Conservation (phyloP, 2,888 invertebrate species). For the Saturnia pavonia region DNA sequence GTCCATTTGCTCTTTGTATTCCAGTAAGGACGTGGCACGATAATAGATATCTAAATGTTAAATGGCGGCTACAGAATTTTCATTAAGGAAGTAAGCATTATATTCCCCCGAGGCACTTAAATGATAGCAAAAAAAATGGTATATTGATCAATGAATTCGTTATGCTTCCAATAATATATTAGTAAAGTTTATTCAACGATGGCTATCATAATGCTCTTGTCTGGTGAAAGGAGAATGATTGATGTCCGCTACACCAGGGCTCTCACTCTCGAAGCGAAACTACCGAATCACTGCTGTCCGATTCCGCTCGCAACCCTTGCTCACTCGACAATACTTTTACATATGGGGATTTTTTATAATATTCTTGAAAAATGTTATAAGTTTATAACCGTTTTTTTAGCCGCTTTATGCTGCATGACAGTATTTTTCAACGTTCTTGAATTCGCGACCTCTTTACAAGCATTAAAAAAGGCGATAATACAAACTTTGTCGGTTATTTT, state of each 20-base stretch:
- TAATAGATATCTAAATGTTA: not conserved
- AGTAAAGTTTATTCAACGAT: constrained; percentile 28
- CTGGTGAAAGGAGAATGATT: constrained; percentile 49
- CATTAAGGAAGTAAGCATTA: not conserved
- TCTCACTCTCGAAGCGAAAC: constrained; percentile 31
- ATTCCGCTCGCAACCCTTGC: constrained; percentile 33
- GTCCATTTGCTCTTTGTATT: not conserved
- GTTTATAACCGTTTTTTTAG: not conserved
- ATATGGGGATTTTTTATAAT: not conserved
- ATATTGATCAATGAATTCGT: not conserved
- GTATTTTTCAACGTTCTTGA: too few relatives aligned
- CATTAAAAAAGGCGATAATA: too few relatives aligned
- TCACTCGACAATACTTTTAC: not conserved
- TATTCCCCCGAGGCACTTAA: not conserved
- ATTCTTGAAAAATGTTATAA: not conserved
- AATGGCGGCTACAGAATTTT: not conserved
- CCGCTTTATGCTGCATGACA: not conserved
- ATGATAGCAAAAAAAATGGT: not conserved
- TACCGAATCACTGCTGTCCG: constrained; percentile 59
- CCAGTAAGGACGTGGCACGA: not conserved
- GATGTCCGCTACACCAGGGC: constrained; percentile 37
- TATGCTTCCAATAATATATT: not conserved
- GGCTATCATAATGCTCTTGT: constrained; percentile 40
- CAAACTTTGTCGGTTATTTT: too few relatives aligned
- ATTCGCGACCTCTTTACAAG: too few relatives aligned